phyloP scores from a whole-genome alignment of 2,113 vertebrate genomes.

The Mormyrus iriodes region DNA sequence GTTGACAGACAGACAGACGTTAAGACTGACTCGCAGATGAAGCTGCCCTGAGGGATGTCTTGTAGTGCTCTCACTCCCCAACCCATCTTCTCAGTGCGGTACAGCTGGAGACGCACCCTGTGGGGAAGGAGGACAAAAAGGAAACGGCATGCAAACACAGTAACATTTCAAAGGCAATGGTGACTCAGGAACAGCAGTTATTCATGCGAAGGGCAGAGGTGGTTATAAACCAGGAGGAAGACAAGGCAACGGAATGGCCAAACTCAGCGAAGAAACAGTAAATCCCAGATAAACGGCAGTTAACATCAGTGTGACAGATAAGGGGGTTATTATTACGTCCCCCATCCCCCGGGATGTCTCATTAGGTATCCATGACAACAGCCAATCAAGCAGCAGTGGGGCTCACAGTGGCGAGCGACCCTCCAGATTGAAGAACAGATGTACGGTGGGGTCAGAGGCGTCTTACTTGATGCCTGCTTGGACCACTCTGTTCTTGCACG shows the following conservation, averaged over 20 bases:
- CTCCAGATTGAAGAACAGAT: not conserved
- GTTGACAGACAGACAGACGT: not conserved
- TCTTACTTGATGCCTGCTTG: conserved; percentile 86
- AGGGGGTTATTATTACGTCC: not conserved
- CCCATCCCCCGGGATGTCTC: not conserved
- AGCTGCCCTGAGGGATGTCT: conserved; percentile 84
- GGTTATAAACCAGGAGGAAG: not conserved
- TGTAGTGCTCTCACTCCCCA: conserved; percentile 85
- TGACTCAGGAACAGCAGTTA: not conserved
- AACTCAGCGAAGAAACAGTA: not conserved
- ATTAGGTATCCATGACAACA: not conserved
- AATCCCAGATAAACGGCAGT: not conserved
- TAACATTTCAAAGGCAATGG: not conserved
- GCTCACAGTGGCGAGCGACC: not conserved
- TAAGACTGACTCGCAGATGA: conserved; percentile 83
- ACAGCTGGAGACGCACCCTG: conserved; percentile 85
- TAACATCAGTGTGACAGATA: not conserved
- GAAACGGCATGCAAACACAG: not conserved
- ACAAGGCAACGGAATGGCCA: not conserved
- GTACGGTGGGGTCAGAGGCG: too few species aligned
- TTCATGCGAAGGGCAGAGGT: not conserved
- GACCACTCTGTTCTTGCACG: conserved; percentile 87
- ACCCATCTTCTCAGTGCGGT: conserved; percentile 89
- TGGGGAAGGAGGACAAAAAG: not conserved
- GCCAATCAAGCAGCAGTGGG: not conserved